Conservation (phyloP, 1,140 invertebrate species). For the Wiebesia pumilae region DNA sequence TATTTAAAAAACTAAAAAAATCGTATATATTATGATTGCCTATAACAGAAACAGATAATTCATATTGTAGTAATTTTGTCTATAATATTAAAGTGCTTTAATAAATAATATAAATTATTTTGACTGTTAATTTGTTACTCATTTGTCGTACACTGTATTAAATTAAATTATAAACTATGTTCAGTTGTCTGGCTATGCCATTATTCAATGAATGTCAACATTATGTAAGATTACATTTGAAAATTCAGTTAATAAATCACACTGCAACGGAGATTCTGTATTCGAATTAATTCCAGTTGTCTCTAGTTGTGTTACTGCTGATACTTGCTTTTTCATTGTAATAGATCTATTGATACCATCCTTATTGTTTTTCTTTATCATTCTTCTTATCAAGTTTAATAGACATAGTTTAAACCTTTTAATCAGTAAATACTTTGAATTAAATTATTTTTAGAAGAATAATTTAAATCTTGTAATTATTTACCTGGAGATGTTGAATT, state of each 20-base stretch:
- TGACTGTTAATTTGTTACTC: too few relatives aligned
- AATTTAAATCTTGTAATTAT: background rate
- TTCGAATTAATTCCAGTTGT: constrained; percentile 70
- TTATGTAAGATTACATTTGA: constrained; percentile 65
- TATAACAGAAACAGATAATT: too few relatives aligned
- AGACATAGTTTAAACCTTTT: constrained; percentile 55
- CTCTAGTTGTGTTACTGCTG: constrained; percentile 66
- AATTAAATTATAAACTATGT: background rate
- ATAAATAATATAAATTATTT: too few relatives aligned
- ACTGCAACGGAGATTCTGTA: constrained; percentile 70
- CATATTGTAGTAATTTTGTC: too few relatives aligned
- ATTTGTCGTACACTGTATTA: too few relatives aligned
- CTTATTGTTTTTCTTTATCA: constrained; percentile 1
- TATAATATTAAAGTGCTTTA: too few relatives aligned
- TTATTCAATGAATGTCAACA: constrained; percentile 56
- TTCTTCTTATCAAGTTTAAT: constrained; percentile 56
- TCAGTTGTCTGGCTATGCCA: constrained; percentile 52
- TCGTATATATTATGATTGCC: too few relatives aligned
- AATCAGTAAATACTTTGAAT: background rate
- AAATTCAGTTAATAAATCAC: constrained; percentile 56
- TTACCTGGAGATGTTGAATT: constrained; percentile 53
- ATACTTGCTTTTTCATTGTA: constrained; percentile 58
- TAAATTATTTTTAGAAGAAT: background rate
- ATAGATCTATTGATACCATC: constrained; percentile 1
- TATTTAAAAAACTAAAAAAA: too few relatives aligned